A percentile compares a stretch with the other conserved stretches of the same genome.
Evolutionary conservation across 1,140 invertebrate genomes (phyloP).

Genomic region (Ostrea edulis): DNA sequence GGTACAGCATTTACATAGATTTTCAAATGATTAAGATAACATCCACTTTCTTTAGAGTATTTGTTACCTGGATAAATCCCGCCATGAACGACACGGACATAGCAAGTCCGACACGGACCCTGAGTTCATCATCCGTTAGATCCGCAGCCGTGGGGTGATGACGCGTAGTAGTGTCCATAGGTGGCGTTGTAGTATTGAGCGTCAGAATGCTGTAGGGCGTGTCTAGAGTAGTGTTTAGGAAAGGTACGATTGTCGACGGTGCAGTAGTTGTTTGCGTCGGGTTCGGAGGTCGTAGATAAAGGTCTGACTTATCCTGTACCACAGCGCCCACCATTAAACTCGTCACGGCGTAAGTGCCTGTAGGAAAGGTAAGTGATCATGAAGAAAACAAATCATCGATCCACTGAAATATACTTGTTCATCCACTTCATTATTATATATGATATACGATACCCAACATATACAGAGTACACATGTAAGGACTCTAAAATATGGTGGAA

Average conservation of each 20-base stretch:
- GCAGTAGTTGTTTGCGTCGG: constrained; percentile 25
- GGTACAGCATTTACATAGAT: too few species aligned
- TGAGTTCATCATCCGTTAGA: constrained; percentile 23
- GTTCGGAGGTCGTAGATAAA: constrained; percentile 5
- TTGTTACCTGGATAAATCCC: constrained; percentile 72
- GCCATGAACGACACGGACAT: constrained; percentile 74
- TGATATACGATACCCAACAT: too few species aligned
- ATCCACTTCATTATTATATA: too few species aligned
- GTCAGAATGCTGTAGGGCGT: constrained; percentile 34
- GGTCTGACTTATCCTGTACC: constrained; percentile 67
- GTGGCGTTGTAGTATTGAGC: background rate
- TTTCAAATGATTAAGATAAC: too few species aligned
- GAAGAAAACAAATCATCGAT: too few species aligned
- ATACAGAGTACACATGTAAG: too few species aligned
- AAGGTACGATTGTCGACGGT: background rate
- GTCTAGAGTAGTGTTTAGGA: background rate
- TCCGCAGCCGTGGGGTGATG: constrained; percentile 4
- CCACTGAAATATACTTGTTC: too few species aligned
- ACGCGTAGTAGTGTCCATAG: background rate
- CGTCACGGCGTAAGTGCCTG: constrained; percentile 80
- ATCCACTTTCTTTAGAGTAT: too few species aligned
- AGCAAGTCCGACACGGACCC: constrained; percentile 70
- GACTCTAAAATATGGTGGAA: too few species aligned
- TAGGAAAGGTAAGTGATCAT: too few species aligned
- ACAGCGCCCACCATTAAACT: constrained; percentile 79